A percentile compares a stretch with the other conserved stretches of the same genome.
phyloP scores from a whole-genome alignment of 2,113 vertebrate species.

The Dipodomys stephensi region DNA sequence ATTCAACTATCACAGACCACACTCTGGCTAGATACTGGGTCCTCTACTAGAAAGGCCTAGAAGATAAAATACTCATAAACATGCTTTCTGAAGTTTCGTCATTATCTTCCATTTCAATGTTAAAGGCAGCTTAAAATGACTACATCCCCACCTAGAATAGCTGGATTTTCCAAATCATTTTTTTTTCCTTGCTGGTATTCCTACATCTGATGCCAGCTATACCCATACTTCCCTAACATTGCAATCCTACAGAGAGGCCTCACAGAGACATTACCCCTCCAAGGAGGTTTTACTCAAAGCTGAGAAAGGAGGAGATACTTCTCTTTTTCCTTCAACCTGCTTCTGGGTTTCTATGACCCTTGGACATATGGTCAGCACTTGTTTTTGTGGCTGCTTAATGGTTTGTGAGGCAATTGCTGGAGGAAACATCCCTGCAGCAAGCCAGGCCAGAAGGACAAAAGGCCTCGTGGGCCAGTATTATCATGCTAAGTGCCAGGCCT shows the following conservation, averaged over 20 bases:
- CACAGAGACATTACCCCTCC: neutral
- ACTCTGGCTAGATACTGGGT: neutral
- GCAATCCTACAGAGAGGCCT: neutral
- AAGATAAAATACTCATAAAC: neutral
- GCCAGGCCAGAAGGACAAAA: constrained; percentile 60
- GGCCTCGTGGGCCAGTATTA: constrained; percentile 54
- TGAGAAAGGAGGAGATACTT: neutral
- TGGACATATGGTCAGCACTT: constrained; percentile 69
- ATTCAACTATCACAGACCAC: neutral
- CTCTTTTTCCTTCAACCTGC: constrained; percentile 52
- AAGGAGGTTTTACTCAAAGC: constrained; percentile 25
- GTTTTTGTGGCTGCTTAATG: constrained; percentile 75
- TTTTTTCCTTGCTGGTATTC: neutral
- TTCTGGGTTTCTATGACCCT: constrained; percentile 59
- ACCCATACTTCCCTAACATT: neutral
- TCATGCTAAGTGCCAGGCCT: constrained; percentile 39
- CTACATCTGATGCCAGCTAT: constrained; percentile 25
- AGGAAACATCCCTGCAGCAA: constrained; percentile 53
- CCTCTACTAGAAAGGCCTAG: neutral
- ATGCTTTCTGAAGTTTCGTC: neutral
- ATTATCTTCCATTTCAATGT: neutral
- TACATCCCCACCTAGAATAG: neutral
- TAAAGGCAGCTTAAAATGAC: constrained; percentile 18
- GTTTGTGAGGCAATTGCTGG: constrained; percentile 76
- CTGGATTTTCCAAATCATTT: neutral